phyloP scores from a whole-genome alignment of 2,113 vertebrate species.

The Platichthys flesus region DNA sequence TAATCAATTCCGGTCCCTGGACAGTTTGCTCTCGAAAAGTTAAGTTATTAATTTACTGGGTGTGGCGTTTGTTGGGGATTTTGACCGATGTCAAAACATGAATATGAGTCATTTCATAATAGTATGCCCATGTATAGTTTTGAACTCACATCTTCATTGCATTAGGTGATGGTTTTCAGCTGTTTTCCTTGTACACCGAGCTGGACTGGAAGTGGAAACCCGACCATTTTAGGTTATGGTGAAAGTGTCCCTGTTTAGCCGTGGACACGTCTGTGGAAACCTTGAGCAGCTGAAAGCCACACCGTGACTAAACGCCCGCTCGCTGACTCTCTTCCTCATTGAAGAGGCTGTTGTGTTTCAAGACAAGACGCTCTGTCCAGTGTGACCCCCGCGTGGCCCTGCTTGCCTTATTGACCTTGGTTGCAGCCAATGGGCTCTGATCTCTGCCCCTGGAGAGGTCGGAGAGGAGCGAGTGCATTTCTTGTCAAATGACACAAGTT shows the following conservation, averaged over 20 bases:
- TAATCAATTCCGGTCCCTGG: not conserved
- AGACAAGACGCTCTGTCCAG: constrained; percentile 42
- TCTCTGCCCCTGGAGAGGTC: constrained; percentile 44
- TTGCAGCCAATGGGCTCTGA: constrained; percentile 33
- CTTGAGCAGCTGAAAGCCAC: constrained; percentile 34
- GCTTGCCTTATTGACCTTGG: constrained; percentile 43
- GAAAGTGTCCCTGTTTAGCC: constrained; percentile 12
- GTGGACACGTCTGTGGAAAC: constrained; percentile 51
- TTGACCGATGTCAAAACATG: not conserved
- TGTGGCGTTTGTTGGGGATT: not conserved
- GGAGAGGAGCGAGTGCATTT: constrained; percentile 16
- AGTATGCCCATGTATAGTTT: not conserved
- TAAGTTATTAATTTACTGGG: not conserved
- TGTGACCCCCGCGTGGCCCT: constrained; percentile 42
- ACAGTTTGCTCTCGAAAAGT: not conserved
- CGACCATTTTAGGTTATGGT: not conserved
- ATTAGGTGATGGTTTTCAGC: not conserved
- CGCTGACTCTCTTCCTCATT: constrained; percentile 25
- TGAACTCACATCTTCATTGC: not conserved
- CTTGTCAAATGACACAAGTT: constrained; percentile 41
- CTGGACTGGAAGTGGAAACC: constrained; percentile 3
- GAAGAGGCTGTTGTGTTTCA: constrained; percentile 30
- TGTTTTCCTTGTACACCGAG: not conserved
- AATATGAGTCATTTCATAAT: not conserved
- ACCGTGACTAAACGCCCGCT: constrained; percentile 41